Base-by-base conservation (phyloP, 2,797 vertebrate genomes). In the Sibirionetta formosa region DNA sequence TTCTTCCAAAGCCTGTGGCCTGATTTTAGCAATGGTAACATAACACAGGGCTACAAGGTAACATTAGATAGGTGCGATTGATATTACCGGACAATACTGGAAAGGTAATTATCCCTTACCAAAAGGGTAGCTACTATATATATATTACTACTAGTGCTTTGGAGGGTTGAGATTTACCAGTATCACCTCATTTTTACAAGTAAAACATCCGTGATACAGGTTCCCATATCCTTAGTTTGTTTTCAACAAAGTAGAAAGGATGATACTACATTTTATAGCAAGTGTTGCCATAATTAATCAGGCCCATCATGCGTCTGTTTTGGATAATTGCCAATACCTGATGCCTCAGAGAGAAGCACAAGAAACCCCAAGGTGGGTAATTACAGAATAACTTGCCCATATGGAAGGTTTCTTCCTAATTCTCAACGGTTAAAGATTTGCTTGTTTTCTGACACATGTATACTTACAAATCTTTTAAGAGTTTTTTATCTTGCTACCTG, bases 291-390 rank as follows among this genome's bases (percentile, higher is more conserved):
- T 81, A 63, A 75, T 61, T 75, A 89, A 33, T 87, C 54, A 87
- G 71, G 35, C 27, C 58, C 58, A 38, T 42, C 46, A 66, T 78
- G 54, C 42, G 2, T 82, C 93, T 90, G 66, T 65, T 36, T 82
- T 95, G 80, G 64, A 42, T 77, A 80, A 20, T 18, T 78, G 40
- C 75, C 77, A 88, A n/a, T 16, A n/a, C 58, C 56, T 81, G 71
- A 35, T 73, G 78, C 93, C 94, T 92, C 79, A 77, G 84, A 88
- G 58, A 72, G 40, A 79, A 50, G 50, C 27, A 11, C 48, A 82
- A 83, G 85, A 94, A 96, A 93, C n/a, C 80, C 80, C 69, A 70
- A 51, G 40, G 65, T 93, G 65, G 77, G 51, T 69, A 93, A 70
- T 89, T 96, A 87, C 29, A 14, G 51, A 93, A 54, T 87, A 77